Evolutionary conservation across 2,113 vertebrate species (phyloP).

Genomic region (Ahaetulla prasina): DNA sequence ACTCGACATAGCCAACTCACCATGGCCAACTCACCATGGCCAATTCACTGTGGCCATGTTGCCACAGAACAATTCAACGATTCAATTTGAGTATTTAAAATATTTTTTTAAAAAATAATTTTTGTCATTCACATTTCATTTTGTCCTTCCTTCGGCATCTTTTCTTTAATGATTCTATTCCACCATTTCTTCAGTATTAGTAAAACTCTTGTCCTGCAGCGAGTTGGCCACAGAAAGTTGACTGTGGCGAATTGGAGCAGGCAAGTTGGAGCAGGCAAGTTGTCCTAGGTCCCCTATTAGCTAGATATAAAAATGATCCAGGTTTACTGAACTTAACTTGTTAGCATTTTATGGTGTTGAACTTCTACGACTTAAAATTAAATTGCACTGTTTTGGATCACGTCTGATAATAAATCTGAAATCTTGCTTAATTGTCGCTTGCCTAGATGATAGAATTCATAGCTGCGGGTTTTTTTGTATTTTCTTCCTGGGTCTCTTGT

Average conservation of each 20-base stretch:
- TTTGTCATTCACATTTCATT: too few relatives aligned
- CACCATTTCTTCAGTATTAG: too few relatives aligned
- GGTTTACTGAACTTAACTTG: not conserved
- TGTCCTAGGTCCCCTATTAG: not conserved
- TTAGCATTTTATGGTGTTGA: not conserved
- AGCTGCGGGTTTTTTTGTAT: accelerated
- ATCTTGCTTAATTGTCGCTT: not conserved
- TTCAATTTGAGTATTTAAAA: not conserved
- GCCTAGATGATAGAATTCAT: not conserved
- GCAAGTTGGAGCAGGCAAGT: too few relatives aligned
- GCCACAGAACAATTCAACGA: not conserved
- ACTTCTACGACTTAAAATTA: not conserved
- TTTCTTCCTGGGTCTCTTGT: not conserved
- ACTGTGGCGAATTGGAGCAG: too few relatives aligned
- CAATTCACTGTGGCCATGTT: not conserved
- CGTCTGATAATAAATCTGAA: not conserved
- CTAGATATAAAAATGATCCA: not conserved
- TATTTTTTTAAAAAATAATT: not conserved
- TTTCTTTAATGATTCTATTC: too few relatives aligned
- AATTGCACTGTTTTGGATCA: not conserved
- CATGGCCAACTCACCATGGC: too few relatives aligned
- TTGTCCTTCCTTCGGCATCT: too few relatives aligned
- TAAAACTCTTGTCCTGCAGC: too few relatives aligned
- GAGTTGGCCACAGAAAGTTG: too few relatives aligned
- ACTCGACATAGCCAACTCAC: too few relatives aligned